Percentiles rank a stretch among this genome's conserved stretches.
These are phyloP conservation scores for Leptinotarsa peninsularis DNA, from an alignment of 2,888 invertebrate genomes.

Conservation along the genomic window DNA sequence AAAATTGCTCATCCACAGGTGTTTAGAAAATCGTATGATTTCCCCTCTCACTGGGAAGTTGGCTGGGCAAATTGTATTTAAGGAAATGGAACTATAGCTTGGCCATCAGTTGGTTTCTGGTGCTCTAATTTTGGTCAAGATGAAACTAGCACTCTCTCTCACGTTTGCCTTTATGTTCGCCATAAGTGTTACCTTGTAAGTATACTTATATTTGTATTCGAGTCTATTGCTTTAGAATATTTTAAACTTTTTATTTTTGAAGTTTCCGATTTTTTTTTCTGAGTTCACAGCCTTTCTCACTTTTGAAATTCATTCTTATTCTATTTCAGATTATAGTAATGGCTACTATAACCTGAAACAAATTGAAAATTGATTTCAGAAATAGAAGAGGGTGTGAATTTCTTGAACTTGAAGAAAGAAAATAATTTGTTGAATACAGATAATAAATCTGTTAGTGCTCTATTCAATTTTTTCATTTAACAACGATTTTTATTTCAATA, in stretches of 20 bases:
- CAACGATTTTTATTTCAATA: too few relatives aligned
- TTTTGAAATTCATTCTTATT: too few relatives aligned
- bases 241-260: background rate
- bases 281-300: too few relatives aligned
- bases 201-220: background rate
- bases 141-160: background rate
- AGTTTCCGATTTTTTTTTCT: too few relatives aligned
- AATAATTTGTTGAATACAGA: too few relatives aligned
- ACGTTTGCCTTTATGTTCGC: background rate
- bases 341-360: too few relatives aligned
- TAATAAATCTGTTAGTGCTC: too few relatives aligned
- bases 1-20: slow-evolving; percentile 5
- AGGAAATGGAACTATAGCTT: background rate
- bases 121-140: background rate
- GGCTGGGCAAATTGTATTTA: background rate
- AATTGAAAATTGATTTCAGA: too few relatives aligned
- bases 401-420: too few relatives aligned
- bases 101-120: background rate
- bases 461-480: too few relatives aligned
- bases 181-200: background rate
- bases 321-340: too few relatives aligned
- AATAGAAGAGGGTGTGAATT: too few relatives aligned
- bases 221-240: background rate
- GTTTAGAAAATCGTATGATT: background rate
- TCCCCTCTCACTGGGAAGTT: background rate